Evolutionary conservation across 2,797 vertebrate species (phyloP).

Genomic region (Lutjanus campechanus): DNA sequence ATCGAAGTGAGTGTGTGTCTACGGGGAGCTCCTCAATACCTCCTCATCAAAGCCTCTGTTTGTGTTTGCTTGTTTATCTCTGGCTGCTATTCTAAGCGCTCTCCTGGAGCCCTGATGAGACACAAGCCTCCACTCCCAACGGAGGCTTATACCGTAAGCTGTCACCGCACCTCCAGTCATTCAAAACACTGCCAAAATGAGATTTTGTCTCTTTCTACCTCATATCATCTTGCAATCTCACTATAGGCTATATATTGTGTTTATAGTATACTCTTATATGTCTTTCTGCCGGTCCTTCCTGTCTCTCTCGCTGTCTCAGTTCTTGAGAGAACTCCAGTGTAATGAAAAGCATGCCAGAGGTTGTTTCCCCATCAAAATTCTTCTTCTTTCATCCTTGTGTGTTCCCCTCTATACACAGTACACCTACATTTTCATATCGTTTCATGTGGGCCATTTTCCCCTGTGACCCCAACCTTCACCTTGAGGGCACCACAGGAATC

Average conservation of each 20-base stretch:
- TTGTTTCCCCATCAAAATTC: slow-evolving; percentile 30
- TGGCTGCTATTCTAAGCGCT: slow-evolving; percentile 81
- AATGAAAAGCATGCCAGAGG: slow-evolving; percentile 40
- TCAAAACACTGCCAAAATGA: slow-evolving; percentile 61
- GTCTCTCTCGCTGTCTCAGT: slow-evolving; percentile 4
- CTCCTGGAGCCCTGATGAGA: slow-evolving; percentile 79
- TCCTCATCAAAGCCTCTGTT: slow-evolving; percentile 85
- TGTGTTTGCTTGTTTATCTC: slow-evolving; percentile 85
- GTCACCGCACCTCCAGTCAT: slow-evolving; percentile 73
- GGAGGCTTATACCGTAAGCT: slow-evolving; percentile 78
- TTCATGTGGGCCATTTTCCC: slow-evolving; percentile 19
- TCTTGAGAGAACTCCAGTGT: slow-evolving; percentile 24
- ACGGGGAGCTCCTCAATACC: slow-evolving; percentile 78
- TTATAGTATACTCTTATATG: slow-evolving; percentile 1
- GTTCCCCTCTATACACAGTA: slow-evolving; percentile 16
- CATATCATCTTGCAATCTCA: slow-evolving; percentile 25
- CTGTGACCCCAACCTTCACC: slow-evolving; percentile 20
- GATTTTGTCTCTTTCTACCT: slow-evolving; percentile 44
- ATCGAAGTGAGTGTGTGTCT: slow-evolving; percentile 75
- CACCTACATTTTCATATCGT: slow-evolving; percentile 21
- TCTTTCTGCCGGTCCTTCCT: slow-evolving; percentile 12
- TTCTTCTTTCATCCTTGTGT: slow-evolving; percentile 17
- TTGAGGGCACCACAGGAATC: slow-evolving; percentile 14
- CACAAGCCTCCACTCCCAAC: slow-evolving; percentile 66
- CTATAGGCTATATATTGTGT: background rate